Base-by-base conservation (phyloP, 1,140 invertebrate genomes). In the Homalodisca vitripennis region DNA sequence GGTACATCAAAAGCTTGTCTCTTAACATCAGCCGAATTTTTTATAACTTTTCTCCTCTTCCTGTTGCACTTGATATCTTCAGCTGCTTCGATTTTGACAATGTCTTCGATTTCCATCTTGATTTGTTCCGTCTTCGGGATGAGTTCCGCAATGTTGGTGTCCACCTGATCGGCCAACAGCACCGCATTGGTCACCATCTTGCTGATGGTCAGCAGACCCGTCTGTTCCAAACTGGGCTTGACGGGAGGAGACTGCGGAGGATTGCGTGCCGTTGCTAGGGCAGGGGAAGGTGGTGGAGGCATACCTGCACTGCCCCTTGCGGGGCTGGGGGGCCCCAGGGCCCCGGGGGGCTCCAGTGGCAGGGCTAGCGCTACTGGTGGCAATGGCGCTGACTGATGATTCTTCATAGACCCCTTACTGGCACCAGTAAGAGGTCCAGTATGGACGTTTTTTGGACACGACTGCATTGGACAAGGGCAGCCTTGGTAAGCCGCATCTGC, bases 381-480 rank as follows among this genome's bases (percentile, higher is more conserved):
- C 60, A 82, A 55, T 76, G 75, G 71, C 41, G 71, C 71, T 67
- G 76, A 74, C 65, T 79, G 79, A 75, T 74, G 69, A 66, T 67
- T 63, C 67, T 72, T 73, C 29, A 68, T 22, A 83, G 83, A 86
- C 84, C 80, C 87, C 86, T 87, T 87, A 86, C 85, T 86, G 83
- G 84, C 84, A 92, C 92, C 91, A 93, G 91, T 93, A 93, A 91
- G 92, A 90, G 92, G 92, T 87, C 92, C 92, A 93, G 92, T 92
- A 93, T 88, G 90, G 88, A 90, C 92, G 92, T 94, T 94, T 94
- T 94, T 94, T 94, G 92, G 91, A 93, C 90, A 93, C 84, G 91
- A 87, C 83, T 92, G 90, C 85, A 92, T 87, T 82, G 90, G 91
- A 85, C 91, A 93, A 75, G 90, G 90, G 82, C 91, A 93, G 82